Conservation (phyloP, 2,113 vertebrate species). For the Suncus etruscus region DNA sequence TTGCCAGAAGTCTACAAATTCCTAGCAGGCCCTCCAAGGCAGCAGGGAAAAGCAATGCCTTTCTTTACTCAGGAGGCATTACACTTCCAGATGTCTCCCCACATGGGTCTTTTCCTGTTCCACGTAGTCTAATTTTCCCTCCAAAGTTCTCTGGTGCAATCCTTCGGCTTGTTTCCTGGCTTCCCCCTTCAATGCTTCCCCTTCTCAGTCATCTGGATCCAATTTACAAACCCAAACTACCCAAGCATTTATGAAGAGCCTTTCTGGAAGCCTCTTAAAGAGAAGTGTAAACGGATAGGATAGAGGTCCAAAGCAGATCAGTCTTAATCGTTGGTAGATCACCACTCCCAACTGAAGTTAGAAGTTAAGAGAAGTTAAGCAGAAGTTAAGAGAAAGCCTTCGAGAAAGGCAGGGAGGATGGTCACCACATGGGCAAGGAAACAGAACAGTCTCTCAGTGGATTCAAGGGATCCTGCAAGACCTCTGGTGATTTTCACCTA, state of each 20-base stretch:
- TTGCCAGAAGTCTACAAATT: background rate
- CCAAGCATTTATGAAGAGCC: slow-evolving; percentile 78
- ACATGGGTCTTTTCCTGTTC: background rate
- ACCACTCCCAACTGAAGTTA: background rate
- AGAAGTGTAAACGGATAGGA: slow-evolving; percentile 72
- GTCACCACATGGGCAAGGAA: too few species aligned
- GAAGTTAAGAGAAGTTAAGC: background rate
- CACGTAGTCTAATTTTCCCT: slow-evolving; percentile 39
- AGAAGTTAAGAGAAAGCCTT: background rate
- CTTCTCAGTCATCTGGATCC: slow-evolving; percentile 80
- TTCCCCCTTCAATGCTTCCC: background rate
- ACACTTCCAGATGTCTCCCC: background rate
- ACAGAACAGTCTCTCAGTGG: too few species aligned
- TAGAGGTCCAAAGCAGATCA: slow-evolving; percentile 54
- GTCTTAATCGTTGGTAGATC: slow-evolving; percentile 22
- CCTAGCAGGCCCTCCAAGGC: background rate
- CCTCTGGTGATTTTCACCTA: too few species aligned
- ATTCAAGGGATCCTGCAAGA: too few species aligned
- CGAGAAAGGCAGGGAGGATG: accelerated
- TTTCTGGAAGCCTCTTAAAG: slow-evolving; percentile 75
- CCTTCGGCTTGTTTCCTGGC: slow-evolving; percentile 56
- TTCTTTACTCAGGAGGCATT: background rate
- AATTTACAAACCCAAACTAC: slow-evolving; percentile 81
- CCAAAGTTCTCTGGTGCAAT: slow-evolving; percentile 50
- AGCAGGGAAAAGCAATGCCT: background rate